Base-by-base conservation (phyloP, 1,140 invertebrate species). In the Drosophila eugracilis region DNA sequence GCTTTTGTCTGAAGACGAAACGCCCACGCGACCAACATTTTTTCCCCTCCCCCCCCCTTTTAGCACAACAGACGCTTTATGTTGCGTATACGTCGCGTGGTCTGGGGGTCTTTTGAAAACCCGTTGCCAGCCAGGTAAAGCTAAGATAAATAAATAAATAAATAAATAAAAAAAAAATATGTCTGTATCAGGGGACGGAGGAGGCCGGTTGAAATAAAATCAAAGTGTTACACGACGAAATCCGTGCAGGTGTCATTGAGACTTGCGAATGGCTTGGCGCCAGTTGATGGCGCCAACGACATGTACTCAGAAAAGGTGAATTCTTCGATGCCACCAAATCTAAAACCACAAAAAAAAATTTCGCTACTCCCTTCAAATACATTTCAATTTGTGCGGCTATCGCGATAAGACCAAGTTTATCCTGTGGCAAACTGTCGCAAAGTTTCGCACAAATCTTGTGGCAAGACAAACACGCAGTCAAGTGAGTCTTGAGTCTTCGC, bases 211-310 rank as follows among this genome's bases (percentile, higher is more conserved):
- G 50, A 83, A 66, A 69, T 77, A 69, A 88, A 88, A 78, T 75
- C 78, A 70, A 83, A 88, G 83, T 78, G 83, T 88, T 88, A 88
- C 83, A 88, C 71, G 84, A 88, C 84, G n/a, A n/a, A 88, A 88
- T 83, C 78, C 83, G 83, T 86, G 81, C 83, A 88, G 83, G 83
- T 88, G 83, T 88, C 84, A 88, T 88, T 88, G 83, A 78, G 83
- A 88, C 71, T 88, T 88, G 83, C 83, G 78, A 88, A 83, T 88
- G 83, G 83, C 83, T 88, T 88, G 83, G 83, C 78, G 83, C 83
- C 83, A 86, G 70, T 86, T 81, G 75, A 88, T 83, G 83, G 77
- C 83, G 45, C 59, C 37, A 41, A 14, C 24, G n/a, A 44, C 19
- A 54, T 17, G 37, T 4, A 6, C 2, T 3, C 9, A 32, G 10